phyloP scores from a whole-genome alignment of 2,113 vertebrate species.

The Sarotherodon lohbergeri region DNA sequence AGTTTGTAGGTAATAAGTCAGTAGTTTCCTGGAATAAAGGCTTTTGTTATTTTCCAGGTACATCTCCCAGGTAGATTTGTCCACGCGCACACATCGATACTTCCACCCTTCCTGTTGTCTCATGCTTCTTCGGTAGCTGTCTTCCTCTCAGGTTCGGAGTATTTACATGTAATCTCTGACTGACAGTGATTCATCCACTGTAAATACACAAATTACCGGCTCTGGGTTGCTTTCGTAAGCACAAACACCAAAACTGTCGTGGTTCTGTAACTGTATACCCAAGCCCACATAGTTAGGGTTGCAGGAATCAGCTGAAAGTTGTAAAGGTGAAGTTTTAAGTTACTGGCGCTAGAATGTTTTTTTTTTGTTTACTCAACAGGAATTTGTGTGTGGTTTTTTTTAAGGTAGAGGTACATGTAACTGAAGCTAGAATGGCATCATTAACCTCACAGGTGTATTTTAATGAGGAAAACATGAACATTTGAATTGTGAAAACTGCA shows the following conservation, averaged over 20 bases:
- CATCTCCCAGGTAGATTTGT: background rate
- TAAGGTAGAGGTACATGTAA: background rate
- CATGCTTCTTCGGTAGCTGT: background rate
- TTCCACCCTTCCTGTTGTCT: background rate
- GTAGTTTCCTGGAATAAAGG: background rate
- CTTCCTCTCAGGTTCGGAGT: background rate
- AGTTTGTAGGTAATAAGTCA: background rate
- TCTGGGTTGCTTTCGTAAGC: background rate
- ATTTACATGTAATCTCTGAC: background rate
- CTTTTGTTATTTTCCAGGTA: background rate
- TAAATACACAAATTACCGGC: background rate
- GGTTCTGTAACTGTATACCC: background rate
- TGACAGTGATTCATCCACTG: background rate
- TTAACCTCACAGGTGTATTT: background rate
- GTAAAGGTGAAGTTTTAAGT: background rate
- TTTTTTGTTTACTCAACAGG: background rate
- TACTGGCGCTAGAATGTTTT: background rate
- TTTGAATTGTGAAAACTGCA: background rate
- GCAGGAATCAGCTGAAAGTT: background rate
- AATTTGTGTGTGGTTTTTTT: background rate
- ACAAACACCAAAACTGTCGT: accelerated
- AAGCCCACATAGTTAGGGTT: background rate
- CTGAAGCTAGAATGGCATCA: background rate
- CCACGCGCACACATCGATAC: background rate
- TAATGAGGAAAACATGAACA: background rate